Conservation (phyloP, 2,888 invertebrate genomes). For the Scelioninae gen. 1 region DNA sequence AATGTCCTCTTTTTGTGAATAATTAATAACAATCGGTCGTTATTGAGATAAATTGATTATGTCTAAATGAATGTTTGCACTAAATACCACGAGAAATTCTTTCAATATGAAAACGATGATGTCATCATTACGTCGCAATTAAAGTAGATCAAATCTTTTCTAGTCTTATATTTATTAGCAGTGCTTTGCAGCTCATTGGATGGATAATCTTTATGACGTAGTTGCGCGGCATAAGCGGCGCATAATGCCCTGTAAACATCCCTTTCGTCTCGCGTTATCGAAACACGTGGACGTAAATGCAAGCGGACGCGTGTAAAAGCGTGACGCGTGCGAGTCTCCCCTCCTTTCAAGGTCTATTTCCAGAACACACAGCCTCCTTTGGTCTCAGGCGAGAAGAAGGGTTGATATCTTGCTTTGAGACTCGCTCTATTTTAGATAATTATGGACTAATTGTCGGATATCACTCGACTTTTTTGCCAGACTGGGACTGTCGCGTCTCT, state of each 20-base stretch:
- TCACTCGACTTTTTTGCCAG: slow-evolving; percentile 57
- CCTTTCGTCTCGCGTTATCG: slow-evolving; percentile 66
- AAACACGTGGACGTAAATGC: slow-evolving; percentile 58
- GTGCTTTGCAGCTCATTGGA: slow-evolving; percentile 49
- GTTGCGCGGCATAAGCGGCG: slow-evolving; percentile 19
- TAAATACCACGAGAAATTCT: too few relatives aligned
- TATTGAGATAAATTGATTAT: too few relatives aligned
- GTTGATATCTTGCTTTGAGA: slow-evolving; percentile 77
- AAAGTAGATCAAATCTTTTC: slow-evolving; percentile 1
- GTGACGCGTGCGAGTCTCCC: slow-evolving; percentile 76
- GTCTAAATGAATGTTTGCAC: too few relatives aligned
- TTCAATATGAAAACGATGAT: too few relatives aligned
- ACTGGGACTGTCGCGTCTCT: slow-evolving; percentile 60
- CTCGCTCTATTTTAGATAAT: slow-evolving; percentile 76
- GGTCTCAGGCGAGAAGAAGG: slow-evolving; percentile 75
- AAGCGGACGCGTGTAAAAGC: slow-evolving; percentile 62
- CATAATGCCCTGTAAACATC: slow-evolving; percentile 73
- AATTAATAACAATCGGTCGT: too few relatives aligned
- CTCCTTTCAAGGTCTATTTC: slow-evolving; percentile 77
- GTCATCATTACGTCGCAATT: not conserved
- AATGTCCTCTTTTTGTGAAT: too few relatives aligned
- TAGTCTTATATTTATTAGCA: slow-evolving; percentile 39
- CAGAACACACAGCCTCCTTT: slow-evolving; percentile 72
- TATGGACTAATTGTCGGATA: slow-evolving; percentile 80
- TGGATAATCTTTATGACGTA: slow-evolving; percentile 47